Evolutionary conservation across 1,140 invertebrate genomes (phyloP), one percentile per base, ranked within the genome.

Genomic region (silkworm (Bombyx mori)): DNA sequence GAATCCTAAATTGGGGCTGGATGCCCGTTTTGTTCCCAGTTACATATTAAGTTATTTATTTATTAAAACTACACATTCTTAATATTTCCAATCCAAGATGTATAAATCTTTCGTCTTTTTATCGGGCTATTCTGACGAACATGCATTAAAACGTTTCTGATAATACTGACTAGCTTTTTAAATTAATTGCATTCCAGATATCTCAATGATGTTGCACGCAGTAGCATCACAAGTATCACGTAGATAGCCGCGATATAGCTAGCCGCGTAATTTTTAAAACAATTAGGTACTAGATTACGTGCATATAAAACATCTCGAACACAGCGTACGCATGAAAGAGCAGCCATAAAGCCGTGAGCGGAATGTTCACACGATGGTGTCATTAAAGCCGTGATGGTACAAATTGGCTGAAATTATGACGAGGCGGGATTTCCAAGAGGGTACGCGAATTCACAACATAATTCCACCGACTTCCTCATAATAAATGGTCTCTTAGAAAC

Each of bases 321-420:
- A 35, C 26, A 35, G 45, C n/a, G n/a, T 46, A 46, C n/a, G 8
- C 8, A 46, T 9, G n/a, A 12, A 46, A 3, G 8, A 9, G 8
- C 45, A 46, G 6, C 45, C n/a, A 12, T 46, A 12, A 9, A 46
- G 8, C 8, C 8, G n/a, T 12, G 8, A 9, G n/a, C 45, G 45
- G 12, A 44, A 8, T 35, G 26, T 35, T 35, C 12, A 7, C 9
- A 10, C 12, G 35, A 58, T 50, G 48, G 47, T 55, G 58, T 60
- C 61, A 60, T 63, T 67, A 63, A 67, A 44, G 48, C 55, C 53
- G 42, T 55, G 59, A 67, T 67, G 55, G 54, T 67, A 64, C 57
- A 63, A 63, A 67, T 63, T 67, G 61, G 63, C 61, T 62, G 57
- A 54, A 67, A 61, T 67, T 62, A 67, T 64, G 59, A 67, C 65